A percentile compares a stretch with the other conserved stretches of the same genome.
These are phyloP conservation scores for Plebejus anna DNA, from an alignment of 2,888 invertebrate species.

Conservation along the genomic window DNA sequence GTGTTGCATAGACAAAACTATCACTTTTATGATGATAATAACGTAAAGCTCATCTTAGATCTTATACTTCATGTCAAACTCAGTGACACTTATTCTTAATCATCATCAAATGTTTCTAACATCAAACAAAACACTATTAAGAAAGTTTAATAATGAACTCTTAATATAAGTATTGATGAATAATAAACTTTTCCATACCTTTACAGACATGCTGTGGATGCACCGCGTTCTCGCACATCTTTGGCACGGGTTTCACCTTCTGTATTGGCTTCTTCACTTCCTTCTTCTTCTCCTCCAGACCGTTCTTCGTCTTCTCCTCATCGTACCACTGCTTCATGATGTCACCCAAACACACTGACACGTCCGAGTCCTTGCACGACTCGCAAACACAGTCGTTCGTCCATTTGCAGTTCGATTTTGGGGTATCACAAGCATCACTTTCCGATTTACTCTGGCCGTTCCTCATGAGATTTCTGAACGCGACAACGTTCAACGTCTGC, in stretches of 20 bases:
- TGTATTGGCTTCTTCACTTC: slow-evolving; percentile 51
- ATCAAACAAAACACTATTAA: too few species aligned
- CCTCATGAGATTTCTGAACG: slow-evolving; percentile 59
- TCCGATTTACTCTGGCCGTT: slow-evolving; percentile 64
- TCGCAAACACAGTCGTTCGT: slow-evolving; percentile 64
- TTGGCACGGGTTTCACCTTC: slow-evolving; percentile 51
- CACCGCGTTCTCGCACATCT: slow-evolving; percentile 60
- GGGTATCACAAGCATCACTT: slow-evolving; percentile 64
- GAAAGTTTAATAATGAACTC: too few species aligned
- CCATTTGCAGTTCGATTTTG: slow-evolving; percentile 66
- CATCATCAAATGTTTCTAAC: too few species aligned
- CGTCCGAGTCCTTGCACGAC: slow-evolving; percentile 54
- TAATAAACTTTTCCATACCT: slow-evolving; percentile 47
- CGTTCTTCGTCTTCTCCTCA: slow-evolving; percentile 42
- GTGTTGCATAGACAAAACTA: too few species aligned
- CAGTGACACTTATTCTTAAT: too few species aligned
- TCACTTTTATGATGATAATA: too few species aligned
- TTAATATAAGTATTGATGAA: too few species aligned
- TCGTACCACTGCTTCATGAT: slow-evolving; percentile 58
- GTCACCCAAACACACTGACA: slow-evolving; percentile 50
- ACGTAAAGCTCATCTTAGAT: too few species aligned
- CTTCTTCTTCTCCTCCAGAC: slow-evolving; percentile 45
- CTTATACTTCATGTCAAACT: too few species aligned
- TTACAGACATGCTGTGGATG: slow-evolving; percentile 73
- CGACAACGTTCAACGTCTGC: slow-evolving; percentile 64